phyloP scores from a whole-genome alignment of 2,888 invertebrate genomes.

The Drosophila mimetica region DNA sequence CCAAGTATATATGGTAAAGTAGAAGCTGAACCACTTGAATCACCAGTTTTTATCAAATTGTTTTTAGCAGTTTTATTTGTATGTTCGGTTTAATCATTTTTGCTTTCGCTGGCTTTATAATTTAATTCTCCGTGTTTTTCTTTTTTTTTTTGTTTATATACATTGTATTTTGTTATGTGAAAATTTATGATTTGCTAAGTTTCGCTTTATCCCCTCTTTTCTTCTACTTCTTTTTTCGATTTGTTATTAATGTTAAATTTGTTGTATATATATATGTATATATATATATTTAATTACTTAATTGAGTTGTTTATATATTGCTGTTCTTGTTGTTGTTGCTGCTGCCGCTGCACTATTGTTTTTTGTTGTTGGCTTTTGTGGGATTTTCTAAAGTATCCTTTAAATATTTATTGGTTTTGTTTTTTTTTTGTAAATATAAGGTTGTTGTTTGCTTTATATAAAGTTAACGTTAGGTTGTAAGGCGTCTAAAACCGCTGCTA shows the following conservation, averaged over 20 bases:
- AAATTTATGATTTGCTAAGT: slow-evolving; percentile 46
- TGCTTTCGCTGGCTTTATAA: slow-evolving; percentile 29
- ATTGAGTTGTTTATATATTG: slow-evolving; percentile 45
- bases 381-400: slow-evolving; percentile 27
- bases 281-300: slow-evolving; percentile 35
- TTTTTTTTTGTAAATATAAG: slow-evolving; percentile 25
- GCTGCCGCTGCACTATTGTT: slow-evolving; percentile 31
- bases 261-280: slow-evolving; percentile 19
- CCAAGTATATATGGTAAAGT: neutral
- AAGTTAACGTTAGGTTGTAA: slow-evolving; percentile 60
- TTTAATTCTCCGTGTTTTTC: slow-evolving; percentile 44
- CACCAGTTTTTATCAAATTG: neutral
- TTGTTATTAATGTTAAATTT: slow-evolving; percentile 15
- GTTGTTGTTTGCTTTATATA: slow-evolving; percentile 23
- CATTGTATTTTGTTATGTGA: slow-evolving; percentile 47
- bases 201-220: slow-evolving; percentile 6
- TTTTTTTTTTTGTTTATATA: slow-evolving; percentile 50
- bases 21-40: slow-evolving; percentile 4
- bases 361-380: slow-evolving; percentile 24
- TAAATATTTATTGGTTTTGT: slow-evolving; percentile 14
- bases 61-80: slow-evolving; percentile 6
- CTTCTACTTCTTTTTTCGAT: neutral
- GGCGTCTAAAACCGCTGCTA: slow-evolving; percentile 75
- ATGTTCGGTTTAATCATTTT: slow-evolving; percentile 15
- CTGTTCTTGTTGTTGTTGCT: slow-evolving; percentile 50